Percentiles rank a stretch among this genome's conserved stretches.
These are phyloP conservation scores for Acrobasis repandana DNA, from an alignment of 2,888 invertebrate genomes.

Conservation along the genomic window DNA sequence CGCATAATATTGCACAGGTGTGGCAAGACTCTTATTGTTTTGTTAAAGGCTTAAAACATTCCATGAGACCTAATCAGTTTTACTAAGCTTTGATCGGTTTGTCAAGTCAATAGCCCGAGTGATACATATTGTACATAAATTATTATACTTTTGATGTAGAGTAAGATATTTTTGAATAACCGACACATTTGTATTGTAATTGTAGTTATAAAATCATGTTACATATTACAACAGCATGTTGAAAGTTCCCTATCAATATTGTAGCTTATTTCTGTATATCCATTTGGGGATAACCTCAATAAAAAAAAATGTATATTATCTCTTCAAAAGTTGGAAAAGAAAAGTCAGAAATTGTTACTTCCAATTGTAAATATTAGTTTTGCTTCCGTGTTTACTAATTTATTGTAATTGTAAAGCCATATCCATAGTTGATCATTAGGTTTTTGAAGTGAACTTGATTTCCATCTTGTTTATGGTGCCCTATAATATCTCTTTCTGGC, in stretches of 20 bases:
- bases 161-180: slow-evolving; percentile 43
- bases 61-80: slow-evolving; percentile 71
- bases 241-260: slow-evolving; percentile 13
- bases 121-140: slow-evolving; percentile 50
- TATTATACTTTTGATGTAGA: slow-evolving; percentile 38
- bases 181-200: slow-evolving; percentile 33
- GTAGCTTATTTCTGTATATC: slow-evolving; percentile 32
- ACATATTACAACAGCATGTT: slow-evolving; percentile 22
- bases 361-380: slow-evolving; percentile 76
- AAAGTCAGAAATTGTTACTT: slow-evolving; percentile 36
- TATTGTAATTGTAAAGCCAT: slow-evolving; percentile 71
- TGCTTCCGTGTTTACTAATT: slow-evolving; percentile 68
- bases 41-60: slow-evolving; percentile 75
- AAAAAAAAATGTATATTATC: slow-evolving; percentile 34
- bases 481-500: slow-evolving; percentile 37
- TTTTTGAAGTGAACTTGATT: slow-evolving; percentile 62
- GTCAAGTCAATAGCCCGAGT: slow-evolving; percentile 43
- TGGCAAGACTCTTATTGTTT: slow-evolving; percentile 52
- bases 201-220: slow-evolving; percentile 15
- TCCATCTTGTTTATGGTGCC: slow-evolving; percentile 13
- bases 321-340: slow-evolving; percentile 22
- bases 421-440: slow-evolving; percentile 61
- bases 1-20: too few species aligned
- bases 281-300: slow-evolving; percentile 40
- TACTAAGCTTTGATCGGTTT: slow-evolving; percentile 66